Base-by-base conservation (phyloP, 2,113 vertebrate genomes). In the Megatriorchis doriae region DNA sequence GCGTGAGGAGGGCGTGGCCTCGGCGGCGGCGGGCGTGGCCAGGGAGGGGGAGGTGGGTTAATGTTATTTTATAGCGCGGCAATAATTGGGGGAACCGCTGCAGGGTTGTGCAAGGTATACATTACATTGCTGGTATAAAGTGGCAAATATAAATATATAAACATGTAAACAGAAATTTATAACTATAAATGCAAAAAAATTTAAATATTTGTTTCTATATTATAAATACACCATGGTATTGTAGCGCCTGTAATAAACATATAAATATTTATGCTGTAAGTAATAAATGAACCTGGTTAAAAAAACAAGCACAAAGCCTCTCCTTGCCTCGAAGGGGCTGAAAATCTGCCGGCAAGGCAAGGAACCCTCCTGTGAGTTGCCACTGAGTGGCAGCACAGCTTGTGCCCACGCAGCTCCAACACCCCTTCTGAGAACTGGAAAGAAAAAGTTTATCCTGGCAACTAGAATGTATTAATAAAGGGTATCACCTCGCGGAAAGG, bases 401-500 rank as follows among this genome's bases (percentile, higher is more conserved):
- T 11, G 75, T 4, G 29, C 36, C 40, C 15, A 1, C 8, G 3
- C 31, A 5, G 48, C 50, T 36, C 45, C 19, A 0, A 1, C 38
- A 61, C 21, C 7, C 14, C 13, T 11, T 4, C 0, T 4, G 22
- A 40, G 18, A 73, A 13, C 6, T 2, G 65, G 25, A 5, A 40
- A 13, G 23, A 16, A 22, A 26, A 56, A 6, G 10, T 21, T 70
- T 18, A 4, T 81, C 43, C 40, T 3, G 42, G 70, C 22, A 2
- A 1, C 27, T 13, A 0, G 0, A 3, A 36, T 0, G 40, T 2
- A 6, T 31, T 14, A 11, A 19, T 7, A 26, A 16, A 3, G 29
- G 47, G 38, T 45, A 34, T 20, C 15, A 77, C 8, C 3, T 2
- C 3, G 0, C 3, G 23, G 42, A 12, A 40, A 19, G 34, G 56